A percentile compares a stretch with the other conserved stretches of the same genome.
Conservation (phyloP, 2,888 invertebrate genomes). For the Andrena dorsata region DNA sequence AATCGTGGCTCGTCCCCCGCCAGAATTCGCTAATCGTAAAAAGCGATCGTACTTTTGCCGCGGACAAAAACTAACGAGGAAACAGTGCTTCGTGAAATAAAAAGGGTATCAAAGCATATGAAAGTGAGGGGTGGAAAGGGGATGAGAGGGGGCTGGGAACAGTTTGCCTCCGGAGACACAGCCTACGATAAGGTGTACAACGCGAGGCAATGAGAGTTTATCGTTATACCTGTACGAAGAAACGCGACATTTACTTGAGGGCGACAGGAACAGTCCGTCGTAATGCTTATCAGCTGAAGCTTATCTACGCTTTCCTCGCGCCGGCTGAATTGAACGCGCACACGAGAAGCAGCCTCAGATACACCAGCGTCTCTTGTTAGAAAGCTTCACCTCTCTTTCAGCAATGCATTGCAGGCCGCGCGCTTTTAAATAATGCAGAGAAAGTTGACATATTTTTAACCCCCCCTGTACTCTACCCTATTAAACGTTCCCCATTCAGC, state of each 20-base stretch:
- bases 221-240: slow-evolving; percentile 49
- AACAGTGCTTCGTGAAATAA: background rate
- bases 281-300: slow-evolving; percentile 37
- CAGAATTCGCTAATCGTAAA: background rate
- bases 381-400: too few relatives aligned
- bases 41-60: background rate
- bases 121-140: background rate
- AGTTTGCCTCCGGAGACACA: slow-evolving; percentile 3
- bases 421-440: too few relatives aligned
- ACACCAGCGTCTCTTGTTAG: too few relatives aligned
- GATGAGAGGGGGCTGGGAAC: background rate
- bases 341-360: slow-evolving; percentile 1
- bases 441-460: too few relatives aligned
- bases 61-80: too few relatives aligned
- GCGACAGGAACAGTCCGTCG: slow-evolving; percentile 32
- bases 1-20: background rate
- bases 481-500: too few relatives aligned
- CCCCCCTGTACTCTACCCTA: too few relatives aligned
- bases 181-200: slow-evolving; percentile 38
- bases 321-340: slow-evolving; percentile 2
- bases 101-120: background rate
- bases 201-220: slow-evolving; percentile 39
- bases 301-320: slow-evolving; percentile 42
- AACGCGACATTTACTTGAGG: slow-evolving; percentile 42
- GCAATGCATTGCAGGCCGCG: too few relatives aligned